phyloP scores from a whole-genome alignment of 2,797 vertebrate genomes.

The Coreius guichenoti region DNA sequence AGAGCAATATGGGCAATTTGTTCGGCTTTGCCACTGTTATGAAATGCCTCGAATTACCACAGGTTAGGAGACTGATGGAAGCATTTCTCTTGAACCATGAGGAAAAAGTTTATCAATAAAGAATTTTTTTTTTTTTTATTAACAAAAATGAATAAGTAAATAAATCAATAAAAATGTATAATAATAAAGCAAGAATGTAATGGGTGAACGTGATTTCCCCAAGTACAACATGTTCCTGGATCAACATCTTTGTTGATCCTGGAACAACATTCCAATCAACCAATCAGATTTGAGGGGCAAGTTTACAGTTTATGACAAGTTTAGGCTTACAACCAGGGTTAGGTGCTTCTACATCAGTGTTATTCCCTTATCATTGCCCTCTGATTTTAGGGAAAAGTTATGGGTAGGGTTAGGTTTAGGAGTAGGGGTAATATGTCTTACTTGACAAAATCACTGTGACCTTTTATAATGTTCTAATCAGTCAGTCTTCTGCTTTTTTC shows the following conservation, averaged over 20 bases:
- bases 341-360: background rate
- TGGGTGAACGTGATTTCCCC: background rate
- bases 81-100: background rate
- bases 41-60: conserved; percentile 91
- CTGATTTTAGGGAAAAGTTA: background rate
- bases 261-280: background rate
- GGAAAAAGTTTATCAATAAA: background rate
- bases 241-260: background rate
- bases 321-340: background rate
- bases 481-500: conserved; percentile 45
- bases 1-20: conserved; percentile 91
- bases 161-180: background rate
- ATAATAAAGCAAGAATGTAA: background rate
- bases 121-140: background rate
- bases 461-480: background rate
- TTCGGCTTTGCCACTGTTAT: conserved; percentile 94
- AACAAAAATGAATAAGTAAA: background rate
- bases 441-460: background rate
- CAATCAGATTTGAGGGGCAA: background rate
- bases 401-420: background rate
- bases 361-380: background rate
- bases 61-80: conserved; percentile 77
- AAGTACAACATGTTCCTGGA: too few species aligned
- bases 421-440: background rate
- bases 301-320: background rate